Conservation (phyloP, 2,797 vertebrate genomes). For the Antennarius maculatus region DNA sequence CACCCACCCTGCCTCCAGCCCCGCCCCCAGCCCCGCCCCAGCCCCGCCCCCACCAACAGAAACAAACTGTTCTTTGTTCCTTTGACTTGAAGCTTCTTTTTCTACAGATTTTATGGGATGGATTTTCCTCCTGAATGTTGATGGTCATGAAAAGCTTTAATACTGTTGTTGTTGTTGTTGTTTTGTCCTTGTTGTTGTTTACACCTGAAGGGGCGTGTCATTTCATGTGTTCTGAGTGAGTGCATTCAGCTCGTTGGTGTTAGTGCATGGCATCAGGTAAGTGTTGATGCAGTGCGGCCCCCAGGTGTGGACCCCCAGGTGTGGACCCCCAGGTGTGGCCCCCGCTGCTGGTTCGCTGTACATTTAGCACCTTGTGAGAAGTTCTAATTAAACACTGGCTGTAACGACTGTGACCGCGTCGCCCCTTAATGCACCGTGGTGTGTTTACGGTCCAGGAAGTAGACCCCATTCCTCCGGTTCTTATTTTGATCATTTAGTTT, state of each 20-base stretch:
- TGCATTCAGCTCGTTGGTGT: conserved; percentile 51
- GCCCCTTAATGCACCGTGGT: conserved; percentile 11
- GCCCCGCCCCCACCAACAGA: conserved; percentile 40
- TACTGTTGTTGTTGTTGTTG: conserved; percentile 76
- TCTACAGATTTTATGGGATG: conserved; percentile 83
- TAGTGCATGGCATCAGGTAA: conserved; percentile 71
- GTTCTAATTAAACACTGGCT: conserved; percentile 79
- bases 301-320: conserved; percentile 45
- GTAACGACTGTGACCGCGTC: conserved; percentile 48
- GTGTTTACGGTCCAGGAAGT: background rate
- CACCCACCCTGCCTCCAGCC: conserved; percentile 45
- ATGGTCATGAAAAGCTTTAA: conserved; percentile 85
- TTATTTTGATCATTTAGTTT: too few relatives aligned
- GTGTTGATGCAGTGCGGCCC: conserved; percentile 43
- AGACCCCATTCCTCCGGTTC: too few relatives aligned
- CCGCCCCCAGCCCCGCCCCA: too few relatives aligned
- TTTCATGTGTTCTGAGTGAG: conserved; percentile 59
- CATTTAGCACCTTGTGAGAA: conserved; percentile 76
- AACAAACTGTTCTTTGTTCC: conserved; percentile 79
- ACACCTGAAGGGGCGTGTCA: conserved; percentile 43
- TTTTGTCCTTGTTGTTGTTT: conserved; percentile 69
- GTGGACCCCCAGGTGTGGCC: too few relatives aligned
- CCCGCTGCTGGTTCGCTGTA: conserved; percentile 75
- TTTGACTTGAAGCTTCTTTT: conserved; percentile 85
- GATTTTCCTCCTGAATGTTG: conserved; percentile 84